Percentiles rank a stretch among this genome's conserved stretches.
phyloP scores from a whole-genome alignment of 2,888 invertebrate genomes.

The Atherix ibis region DNA sequence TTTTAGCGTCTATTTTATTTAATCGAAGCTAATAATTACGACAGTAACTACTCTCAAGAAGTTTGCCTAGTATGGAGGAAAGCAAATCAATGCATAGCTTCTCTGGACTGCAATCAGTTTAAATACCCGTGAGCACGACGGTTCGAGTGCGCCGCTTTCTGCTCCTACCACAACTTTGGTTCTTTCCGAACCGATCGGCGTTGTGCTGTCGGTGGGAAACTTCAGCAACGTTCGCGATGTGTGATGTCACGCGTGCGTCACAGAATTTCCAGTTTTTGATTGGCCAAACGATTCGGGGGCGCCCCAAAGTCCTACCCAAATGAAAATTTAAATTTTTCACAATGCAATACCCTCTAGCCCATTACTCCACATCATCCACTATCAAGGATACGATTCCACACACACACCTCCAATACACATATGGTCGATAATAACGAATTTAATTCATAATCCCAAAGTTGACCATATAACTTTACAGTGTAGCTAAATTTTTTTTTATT shows the following conservation, averaged over 20 bases:
- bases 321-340: no score
- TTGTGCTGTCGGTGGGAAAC: no score
- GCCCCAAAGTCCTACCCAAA: neutral
- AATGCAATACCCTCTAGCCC: no score
- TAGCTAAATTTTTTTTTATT: no score
- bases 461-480: no score
- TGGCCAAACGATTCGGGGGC: neutral
- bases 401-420: no score
- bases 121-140: slow-evolving; percentile 35
- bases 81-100: slow-evolving; percentile 53
- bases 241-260: slow-evolving; percentile 8
- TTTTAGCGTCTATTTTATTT: no score
- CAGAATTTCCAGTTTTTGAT: neutral
- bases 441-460: no score
- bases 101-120: slow-evolving; percentile 47
- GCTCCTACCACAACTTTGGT: slow-evolving; percentile 4
- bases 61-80: slow-evolving; percentile 42
- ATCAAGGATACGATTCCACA: no score
- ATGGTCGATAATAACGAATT: no score
- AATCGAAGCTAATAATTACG: slow-evolving; percentile 8
- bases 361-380: no score
- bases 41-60: slow-evolving; percentile 14
- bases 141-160: slow-evolving; percentile 8
- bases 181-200: no score
- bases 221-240: slow-evolving; percentile 1